A percentile compares a stretch with the other conserved stretches of the same genome.
Conservation (phyloP, 2,113 vertebrate genomes). For the Corapipo altera region DNA sequence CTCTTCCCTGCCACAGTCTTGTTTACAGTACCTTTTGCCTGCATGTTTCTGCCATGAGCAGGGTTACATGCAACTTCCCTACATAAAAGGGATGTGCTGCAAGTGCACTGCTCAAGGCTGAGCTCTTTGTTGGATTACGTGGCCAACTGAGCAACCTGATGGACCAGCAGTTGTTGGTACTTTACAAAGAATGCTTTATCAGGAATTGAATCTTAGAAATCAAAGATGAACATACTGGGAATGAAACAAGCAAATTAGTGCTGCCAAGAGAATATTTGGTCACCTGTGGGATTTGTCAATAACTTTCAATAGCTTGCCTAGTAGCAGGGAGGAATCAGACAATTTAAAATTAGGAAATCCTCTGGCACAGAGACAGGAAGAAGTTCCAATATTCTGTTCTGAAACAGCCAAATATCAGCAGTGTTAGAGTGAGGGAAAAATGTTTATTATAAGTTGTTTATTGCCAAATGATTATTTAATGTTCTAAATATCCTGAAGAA, state of each 20-base stretch:
- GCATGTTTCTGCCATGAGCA: accelerated
- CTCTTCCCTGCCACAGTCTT: accelerated
- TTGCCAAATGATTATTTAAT: neutral
- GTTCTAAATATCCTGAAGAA: neutral
- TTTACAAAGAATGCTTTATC: neutral
- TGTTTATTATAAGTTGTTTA: neutral
- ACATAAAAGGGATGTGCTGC: neutral
- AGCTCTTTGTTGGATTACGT: accelerated
- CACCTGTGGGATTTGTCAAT: neutral
- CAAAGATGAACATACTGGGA: neutral
- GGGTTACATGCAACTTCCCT: neutral
- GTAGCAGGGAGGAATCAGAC: neutral
- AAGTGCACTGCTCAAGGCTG: neutral
- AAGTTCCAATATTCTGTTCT: neutral
- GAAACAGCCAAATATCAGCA: neutral
- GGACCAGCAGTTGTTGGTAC: neutral
- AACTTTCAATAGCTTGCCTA: neutral
- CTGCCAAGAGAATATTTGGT: neutral
- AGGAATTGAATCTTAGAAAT: neutral
- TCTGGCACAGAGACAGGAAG: neutral
- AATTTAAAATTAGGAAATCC: neutral
- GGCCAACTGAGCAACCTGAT: neutral
- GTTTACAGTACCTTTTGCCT: neutral
- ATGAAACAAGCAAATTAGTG: neutral
- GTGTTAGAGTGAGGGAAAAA: neutral